Conservation (phyloP, 2,888 invertebrate genomes). For the Physocephala rufipes region DNA sequence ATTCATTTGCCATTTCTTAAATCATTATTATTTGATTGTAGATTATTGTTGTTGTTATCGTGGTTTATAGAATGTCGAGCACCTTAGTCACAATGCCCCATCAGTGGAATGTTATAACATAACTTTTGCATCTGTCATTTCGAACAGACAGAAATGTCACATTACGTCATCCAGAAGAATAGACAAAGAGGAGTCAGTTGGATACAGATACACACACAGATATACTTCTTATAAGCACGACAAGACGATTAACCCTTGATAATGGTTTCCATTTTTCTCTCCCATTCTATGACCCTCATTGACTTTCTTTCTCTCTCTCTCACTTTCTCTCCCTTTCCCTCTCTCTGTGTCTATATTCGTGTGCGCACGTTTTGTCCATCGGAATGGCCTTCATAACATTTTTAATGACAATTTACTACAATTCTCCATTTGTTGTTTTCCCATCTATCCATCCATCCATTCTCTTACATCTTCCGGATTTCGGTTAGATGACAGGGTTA, state of each 20-base stretch:
- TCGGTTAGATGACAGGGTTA: background rate
- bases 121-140: background rate
- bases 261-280: no score
- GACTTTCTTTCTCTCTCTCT: background rate
- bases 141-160: constrained; percentile 24
- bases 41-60: no score
- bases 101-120: background rate
- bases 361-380: background rate
- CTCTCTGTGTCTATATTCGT: background rate
- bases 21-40: background rate
- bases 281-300: no score
- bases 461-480: no score
- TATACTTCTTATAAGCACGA: no score
- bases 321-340: background rate
- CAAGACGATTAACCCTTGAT: background rate
- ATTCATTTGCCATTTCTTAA: background rate
- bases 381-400: background rate
- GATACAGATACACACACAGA: background rate
- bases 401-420: no score
- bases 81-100: background rate
- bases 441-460: background rate
- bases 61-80: no score
- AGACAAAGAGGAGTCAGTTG: background rate
- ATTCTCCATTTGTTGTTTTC: no score
- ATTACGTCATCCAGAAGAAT: constrained; percentile 17